These are phyloP conservation scores for Aphrophora alni DNA, from an alignment of 2,888 invertebrate species.

Conservation along the genomic window DNA sequence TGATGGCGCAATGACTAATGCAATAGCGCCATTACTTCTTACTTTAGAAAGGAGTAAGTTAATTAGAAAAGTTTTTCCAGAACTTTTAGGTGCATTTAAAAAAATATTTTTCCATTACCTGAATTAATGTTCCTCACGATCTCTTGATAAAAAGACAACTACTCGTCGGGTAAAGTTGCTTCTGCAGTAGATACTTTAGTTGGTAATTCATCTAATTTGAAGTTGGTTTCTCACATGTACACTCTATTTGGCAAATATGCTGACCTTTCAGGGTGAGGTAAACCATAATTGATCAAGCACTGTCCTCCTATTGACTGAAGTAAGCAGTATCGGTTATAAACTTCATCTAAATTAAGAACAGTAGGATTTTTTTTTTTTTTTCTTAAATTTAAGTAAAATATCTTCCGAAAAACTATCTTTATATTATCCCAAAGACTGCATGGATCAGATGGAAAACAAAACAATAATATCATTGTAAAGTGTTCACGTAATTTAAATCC, in stretches of 20 bases:
- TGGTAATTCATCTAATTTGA: not conserved
- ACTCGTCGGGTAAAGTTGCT: too few relatives aligned
- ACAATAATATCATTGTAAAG: not conserved
- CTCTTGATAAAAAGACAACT: not conserved
- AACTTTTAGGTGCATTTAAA: not conserved
- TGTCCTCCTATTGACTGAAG: not conserved
- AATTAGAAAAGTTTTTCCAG: not conserved
- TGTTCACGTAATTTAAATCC: not conserved
- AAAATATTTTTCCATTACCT: constrained; percentile 8
- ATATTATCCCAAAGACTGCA: not conserved
- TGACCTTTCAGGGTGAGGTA: not conserved
- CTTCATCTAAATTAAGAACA: constrained; percentile 40
- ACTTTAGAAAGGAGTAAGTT: not conserved
- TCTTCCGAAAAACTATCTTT: not conserved
- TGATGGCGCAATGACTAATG: constrained; percentile 54
- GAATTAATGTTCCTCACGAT: not conserved
- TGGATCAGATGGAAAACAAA: too few relatives aligned
- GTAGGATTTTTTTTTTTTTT: not conserved
- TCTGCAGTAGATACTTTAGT: too few relatives aligned
- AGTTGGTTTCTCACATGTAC: not conserved
- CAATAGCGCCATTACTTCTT: constrained; percentile 2
- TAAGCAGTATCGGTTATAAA: constrained; percentile 48
- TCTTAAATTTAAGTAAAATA: not conserved
- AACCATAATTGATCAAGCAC: not conserved
- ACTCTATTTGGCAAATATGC: too few relatives aligned